Conservation (phyloP, 30 jellyfish, hydroid and myxozoan genomes). For the Pseudorhiza aurosa region DNA sequence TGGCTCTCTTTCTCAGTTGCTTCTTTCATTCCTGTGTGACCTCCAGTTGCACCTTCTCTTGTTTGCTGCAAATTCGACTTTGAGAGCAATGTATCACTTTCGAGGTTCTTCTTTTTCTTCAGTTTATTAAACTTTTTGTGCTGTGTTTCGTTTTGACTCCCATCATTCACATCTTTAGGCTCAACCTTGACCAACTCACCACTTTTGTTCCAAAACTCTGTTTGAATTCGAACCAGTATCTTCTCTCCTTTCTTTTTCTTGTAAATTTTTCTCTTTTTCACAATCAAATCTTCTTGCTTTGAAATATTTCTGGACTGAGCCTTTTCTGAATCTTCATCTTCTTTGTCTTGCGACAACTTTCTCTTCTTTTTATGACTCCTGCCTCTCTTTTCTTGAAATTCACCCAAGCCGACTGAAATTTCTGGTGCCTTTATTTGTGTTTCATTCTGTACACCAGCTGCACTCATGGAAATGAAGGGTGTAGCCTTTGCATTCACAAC, state of each 20-base stretch:
- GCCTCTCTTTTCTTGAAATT: neutral
- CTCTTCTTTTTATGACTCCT: constrained; percentile 53
- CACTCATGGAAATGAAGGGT: no score
- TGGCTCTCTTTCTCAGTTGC: neutral
- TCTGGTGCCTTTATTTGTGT: no score
- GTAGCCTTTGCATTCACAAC: no score
- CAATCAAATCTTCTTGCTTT: constrained; percentile 9
- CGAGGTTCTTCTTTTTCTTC: neutral
- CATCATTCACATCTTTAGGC: constrained; percentile 41
- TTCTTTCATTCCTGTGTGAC: neutral
- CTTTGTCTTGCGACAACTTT: constrained; percentile 4
- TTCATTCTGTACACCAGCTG: no score
- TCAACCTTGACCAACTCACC: constrained; percentile 83
- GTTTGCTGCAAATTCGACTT: neutral
- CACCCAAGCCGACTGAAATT: no score
- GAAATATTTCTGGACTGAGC: neutral
- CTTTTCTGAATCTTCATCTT: neutral
- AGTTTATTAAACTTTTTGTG: neutral
- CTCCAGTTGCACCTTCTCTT: neutral
- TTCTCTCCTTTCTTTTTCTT: constrained; percentile 83
- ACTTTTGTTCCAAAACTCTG: constrained; percentile 70
- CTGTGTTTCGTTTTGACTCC: neutral
- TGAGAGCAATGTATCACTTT: neutral
- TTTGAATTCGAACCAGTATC: constrained; percentile 69
- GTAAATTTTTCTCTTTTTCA: constrained; percentile 80